Evolutionary conservation across 1,140 invertebrate species (phyloP).

Genomic region (Brachionus koreanus): DNA sequence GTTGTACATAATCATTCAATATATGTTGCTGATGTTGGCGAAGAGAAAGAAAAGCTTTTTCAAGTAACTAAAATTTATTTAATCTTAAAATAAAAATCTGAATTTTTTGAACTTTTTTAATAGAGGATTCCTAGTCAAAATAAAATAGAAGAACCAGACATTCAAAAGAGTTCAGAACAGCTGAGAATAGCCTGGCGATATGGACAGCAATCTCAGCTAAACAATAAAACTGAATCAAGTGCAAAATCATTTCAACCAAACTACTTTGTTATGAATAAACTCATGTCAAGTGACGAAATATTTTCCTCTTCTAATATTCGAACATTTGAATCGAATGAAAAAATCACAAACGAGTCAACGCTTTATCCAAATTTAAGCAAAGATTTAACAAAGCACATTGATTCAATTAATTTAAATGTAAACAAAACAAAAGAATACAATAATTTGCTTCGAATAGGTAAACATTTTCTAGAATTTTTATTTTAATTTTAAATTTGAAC

Average conservation of each 20-base stretch:
- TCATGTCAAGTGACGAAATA: not conserved
- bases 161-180: not conserved
- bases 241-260: conserved; percentile 34
- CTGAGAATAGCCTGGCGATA: conserved; percentile 37
- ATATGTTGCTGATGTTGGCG: conserved; percentile 9
- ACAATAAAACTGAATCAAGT: not conserved
- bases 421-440: conserved; percentile 43
- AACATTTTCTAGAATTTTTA: not conserved
- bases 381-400: not conserved
- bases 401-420: conserved; percentile 28
- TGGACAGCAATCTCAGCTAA: conserved; percentile 8
- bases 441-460: conserved; percentile 42
- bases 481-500: not conserved
- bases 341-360: not conserved
- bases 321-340: not conserved
- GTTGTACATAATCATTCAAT: conserved; percentile 1
- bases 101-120: not conserved
- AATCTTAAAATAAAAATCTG: not conserved
- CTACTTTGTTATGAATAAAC: conserved; percentile 38
- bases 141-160: conserved; percentile 26
- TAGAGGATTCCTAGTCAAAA: conserved; percentile 8
- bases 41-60: conserved; percentile 16
- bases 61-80: not conserved
- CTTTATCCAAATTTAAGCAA: conserved; percentile 1
- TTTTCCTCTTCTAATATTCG: not conserved